Evolutionary conservation across 2,888 invertebrate genomes (phyloP).

Genomic region (Shargacucullia verbasci): DNA sequence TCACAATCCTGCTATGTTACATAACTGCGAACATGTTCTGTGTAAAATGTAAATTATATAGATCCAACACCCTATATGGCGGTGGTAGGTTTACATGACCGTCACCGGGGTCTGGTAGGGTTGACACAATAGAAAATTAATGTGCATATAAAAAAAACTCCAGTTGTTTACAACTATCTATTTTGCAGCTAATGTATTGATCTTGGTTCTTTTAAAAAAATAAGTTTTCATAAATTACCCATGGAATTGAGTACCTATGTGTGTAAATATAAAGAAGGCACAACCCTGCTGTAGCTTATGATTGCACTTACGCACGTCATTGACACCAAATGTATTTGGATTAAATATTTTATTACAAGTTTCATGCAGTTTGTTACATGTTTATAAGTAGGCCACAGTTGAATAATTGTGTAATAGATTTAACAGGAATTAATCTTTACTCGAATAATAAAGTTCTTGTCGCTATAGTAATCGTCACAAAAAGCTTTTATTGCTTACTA

Average conservation of each 20-base stretch:
- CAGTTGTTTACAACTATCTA: too few species aligned
- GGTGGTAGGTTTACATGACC: constrained; percentile 24
- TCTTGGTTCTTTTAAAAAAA: too few species aligned
- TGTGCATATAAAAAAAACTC: neutral
- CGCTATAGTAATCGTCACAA: constrained; percentile 40
- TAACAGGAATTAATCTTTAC: constrained; percentile 40
- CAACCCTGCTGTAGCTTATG: constrained; percentile 28
- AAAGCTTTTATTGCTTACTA: constrained; percentile 48
- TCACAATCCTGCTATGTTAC: constrained; percentile 55
- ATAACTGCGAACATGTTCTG: constrained; percentile 48
- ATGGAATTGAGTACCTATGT: neutral
- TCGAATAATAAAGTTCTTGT: constrained; percentile 30
- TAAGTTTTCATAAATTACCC: too few species aligned
- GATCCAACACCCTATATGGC: constrained; percentile 64
- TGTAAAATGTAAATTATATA: constrained; percentile 59
- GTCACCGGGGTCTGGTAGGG: constrained; percentile 20
- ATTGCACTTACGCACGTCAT: constrained; percentile 53
- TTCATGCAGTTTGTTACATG: constrained; percentile 33
- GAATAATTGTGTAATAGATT: constrained; percentile 32
- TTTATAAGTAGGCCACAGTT: constrained; percentile 28
- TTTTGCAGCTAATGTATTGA: too few species aligned
- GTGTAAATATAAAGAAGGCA: constrained; percentile 3
- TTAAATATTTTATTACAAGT: constrained; percentile 39
- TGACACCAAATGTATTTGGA: constrained; percentile 62
- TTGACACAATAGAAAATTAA: constrained; percentile 2